These are phyloP conservation scores for Leptopterna dolabrata DNA, from an alignment of 2,888 invertebrate genomes.

Conservation along the genomic window DNA sequence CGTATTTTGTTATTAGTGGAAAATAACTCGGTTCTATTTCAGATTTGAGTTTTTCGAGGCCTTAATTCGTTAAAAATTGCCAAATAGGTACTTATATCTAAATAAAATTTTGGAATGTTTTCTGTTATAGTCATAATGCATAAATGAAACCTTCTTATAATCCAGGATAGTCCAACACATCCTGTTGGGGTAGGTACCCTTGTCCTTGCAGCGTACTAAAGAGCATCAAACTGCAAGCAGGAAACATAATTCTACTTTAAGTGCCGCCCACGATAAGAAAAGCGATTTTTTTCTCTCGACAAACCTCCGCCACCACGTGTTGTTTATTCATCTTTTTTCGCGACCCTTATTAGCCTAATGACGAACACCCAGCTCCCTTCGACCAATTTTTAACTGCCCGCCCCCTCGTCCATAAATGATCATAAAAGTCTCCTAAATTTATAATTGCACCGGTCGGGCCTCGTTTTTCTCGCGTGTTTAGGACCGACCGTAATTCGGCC, in stretches of 20 bases:
- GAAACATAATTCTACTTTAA: slow-evolving; percentile 16
- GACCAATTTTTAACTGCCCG: neutral
- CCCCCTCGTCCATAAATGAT: neutral
- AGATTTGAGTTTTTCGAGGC: no score
- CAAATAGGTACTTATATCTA: no score
- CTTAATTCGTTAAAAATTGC: no score
- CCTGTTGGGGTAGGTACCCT: no score
- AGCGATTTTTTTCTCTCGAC: neutral
- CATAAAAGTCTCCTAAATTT: slow-evolving; percentile 18
- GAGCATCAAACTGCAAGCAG: neutral
- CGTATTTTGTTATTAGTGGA: no score
- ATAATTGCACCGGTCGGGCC: neutral
- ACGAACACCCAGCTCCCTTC: neutral
- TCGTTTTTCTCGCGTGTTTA: neutral
- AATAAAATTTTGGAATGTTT: no score
- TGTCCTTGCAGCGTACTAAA: no score
- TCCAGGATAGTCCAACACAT: no score
- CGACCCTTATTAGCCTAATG: slow-evolving; percentile 33
- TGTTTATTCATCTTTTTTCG: neutral
- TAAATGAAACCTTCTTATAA: no score
- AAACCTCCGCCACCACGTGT: neutral
- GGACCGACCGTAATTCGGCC: neutral
- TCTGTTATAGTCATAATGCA: no score
- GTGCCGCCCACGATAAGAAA: neutral
- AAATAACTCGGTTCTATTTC: no score